Conservation (phyloP, 2,888 invertebrate species). For the Flexamia atlantica region DNA sequence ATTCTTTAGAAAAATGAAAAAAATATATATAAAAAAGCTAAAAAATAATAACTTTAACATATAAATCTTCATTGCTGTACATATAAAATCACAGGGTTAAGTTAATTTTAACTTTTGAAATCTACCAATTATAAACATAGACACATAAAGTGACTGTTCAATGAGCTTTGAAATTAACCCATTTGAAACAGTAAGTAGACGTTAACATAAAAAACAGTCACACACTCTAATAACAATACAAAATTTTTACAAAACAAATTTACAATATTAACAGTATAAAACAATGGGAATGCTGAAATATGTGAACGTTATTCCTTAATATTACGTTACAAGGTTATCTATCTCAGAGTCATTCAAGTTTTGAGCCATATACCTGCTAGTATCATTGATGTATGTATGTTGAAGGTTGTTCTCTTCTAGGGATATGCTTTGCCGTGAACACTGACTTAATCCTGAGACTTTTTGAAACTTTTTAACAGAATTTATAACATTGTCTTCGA, state of each 20-base stretch:
- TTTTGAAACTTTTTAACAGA: slow-evolving; percentile 26
- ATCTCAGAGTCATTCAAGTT: slow-evolving; percentile 33
- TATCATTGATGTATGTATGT: slow-evolving; percentile 18
- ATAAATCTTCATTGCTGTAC: not conserved
- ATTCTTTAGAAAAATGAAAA: not conserved
- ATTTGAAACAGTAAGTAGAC: not conserved
- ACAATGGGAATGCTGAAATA: slow-evolving; percentile 32
- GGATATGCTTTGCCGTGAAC: slow-evolving; percentile 23
- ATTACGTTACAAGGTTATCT: slow-evolving; percentile 51
- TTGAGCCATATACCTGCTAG: slow-evolving; percentile 45
- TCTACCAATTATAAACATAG: not conserved
- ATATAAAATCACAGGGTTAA: slow-evolving; percentile 22
- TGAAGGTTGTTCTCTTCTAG: slow-evolving; percentile 34
- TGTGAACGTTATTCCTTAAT: not conserved
- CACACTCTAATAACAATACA: slow-evolving; percentile 20
- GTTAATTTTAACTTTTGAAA: not conserved
- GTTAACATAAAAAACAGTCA: slow-evolving; percentile 7
- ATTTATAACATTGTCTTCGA: slow-evolving; percentile 35
- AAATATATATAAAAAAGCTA: not conserved
- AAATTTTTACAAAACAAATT: not conserved
- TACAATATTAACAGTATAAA: slow-evolving; percentile 21
- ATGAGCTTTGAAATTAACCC: not conserved
- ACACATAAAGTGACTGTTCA: not conserved
- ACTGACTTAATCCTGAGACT: slow-evolving; percentile 39
- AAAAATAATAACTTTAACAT: not conserved